These are phyloP conservation scores for Hemaris fuciformis DNA, from an alignment of 2,888 invertebrate species.

Conservation along the genomic window DNA sequence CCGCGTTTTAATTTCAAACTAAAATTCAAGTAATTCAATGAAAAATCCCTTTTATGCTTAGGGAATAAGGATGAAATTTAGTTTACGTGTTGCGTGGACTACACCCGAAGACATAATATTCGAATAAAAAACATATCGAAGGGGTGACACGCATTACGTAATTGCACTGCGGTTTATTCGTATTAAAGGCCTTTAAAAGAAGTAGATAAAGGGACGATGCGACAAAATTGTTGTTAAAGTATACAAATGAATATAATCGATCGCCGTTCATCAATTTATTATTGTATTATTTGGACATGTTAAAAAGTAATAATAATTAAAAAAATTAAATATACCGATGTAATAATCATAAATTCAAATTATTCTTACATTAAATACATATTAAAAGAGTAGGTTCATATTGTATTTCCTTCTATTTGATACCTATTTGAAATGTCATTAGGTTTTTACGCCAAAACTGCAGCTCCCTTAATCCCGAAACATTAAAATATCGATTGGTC, in stretches of 20 bases:
- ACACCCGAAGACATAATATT: slow-evolving; percentile 35
- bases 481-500: not conserved
- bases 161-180: slow-evolving; percentile 35
- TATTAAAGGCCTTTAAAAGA: slow-evolving; percentile 7
- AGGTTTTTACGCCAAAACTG: not conserved
- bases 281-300: no score
- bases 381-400: no score
- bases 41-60: not conserved
- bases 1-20: slow-evolving; percentile 4
- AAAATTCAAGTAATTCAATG: not conserved
- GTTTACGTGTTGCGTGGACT: not conserved
- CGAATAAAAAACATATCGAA: slow-evolving; percentile 44
- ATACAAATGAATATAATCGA: not conserved
- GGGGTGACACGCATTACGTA: slow-evolving; percentile 61
- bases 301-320: no score
- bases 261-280: not conserved
- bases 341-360: no score
- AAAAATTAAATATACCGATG: no score
- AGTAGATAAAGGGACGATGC: slow-evolving; percentile 10
- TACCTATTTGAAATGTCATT: no score
- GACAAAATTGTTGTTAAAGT: not conserved
- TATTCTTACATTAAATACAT: no score
- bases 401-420: no score
- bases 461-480: not conserved
- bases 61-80: not conserved